Evolutionary conservation across 2,888 invertebrate genomes (phyloP).

Genomic region (Hoplodrina ambigua): DNA sequence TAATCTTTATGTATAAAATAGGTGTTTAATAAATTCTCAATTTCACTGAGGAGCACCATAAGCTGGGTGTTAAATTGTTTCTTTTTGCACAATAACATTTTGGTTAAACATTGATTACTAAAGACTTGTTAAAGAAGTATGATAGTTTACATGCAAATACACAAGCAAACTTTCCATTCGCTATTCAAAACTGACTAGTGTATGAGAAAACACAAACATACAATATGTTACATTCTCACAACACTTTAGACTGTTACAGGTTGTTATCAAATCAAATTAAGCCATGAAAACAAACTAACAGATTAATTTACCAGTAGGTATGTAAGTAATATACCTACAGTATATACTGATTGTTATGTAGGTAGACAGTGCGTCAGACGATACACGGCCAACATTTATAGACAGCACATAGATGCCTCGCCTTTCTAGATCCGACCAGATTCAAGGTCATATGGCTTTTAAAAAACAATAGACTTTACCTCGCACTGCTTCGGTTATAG

Average conservation of each 20-base stretch:
- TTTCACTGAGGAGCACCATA: not conserved
- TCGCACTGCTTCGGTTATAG: conserved; percentile 49
- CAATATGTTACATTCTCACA: conserved; percentile 5
- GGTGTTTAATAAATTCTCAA: not conserved
- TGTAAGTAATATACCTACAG: conserved; percentile 14
- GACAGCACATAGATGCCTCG: conserved; percentile 28
- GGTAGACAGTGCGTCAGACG: conserved; percentile 54
- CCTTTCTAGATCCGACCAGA: conserved; percentile 59
- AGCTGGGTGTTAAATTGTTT: conserved; percentile 15
- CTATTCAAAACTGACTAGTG: not conserved
- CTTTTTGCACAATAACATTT: not conserved
- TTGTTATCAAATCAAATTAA: conserved; percentile 34
- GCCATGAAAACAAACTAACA: conserved; percentile 9
- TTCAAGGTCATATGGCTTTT: conserved; percentile 67
- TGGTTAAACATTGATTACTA: conserved; percentile 1
- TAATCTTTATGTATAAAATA: no score
- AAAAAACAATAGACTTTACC: conserved; percentile 61
- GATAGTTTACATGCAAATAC: conserved; percentile 14
- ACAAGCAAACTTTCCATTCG: conserved; percentile 34
- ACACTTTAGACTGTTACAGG: conserved; percentile 24
- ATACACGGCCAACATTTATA: conserved; percentile 51
- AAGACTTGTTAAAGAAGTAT: not conserved
- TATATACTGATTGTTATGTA: conserved; percentile 32
- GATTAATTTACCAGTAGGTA: conserved; percentile 26
- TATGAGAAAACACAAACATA: not conserved